phyloP scores from a whole-genome alignment of 2,797 vertebrate species.

The Ctenochaetus hawaiiensis region DNA sequence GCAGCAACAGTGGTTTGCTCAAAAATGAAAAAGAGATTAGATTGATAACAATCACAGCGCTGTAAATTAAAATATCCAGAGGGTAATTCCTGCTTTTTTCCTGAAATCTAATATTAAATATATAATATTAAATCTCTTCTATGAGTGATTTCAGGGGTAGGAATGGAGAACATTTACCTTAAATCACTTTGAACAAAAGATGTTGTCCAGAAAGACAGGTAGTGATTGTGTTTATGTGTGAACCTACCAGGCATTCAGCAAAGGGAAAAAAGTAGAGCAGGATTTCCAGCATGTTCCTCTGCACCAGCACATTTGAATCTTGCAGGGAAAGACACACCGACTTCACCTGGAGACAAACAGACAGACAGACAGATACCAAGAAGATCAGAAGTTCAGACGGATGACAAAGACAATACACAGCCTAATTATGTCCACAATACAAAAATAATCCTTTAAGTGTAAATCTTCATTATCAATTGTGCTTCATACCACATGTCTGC shows the following conservation, averaged over 20 bases:
- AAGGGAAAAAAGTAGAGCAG: conserved; percentile 96
- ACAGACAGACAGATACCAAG: conserved; percentile 22
- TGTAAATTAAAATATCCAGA: background rate
- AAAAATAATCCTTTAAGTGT: background rate
- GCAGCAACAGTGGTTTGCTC: background rate
- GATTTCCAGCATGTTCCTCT: conserved; percentile 96
- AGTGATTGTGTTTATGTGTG: background rate
- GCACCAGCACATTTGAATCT: conserved; percentile 97
- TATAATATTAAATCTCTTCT: background rate
- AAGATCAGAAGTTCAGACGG: background rate
- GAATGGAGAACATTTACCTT: background rate
- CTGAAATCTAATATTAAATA: no score
- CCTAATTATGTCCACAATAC: background rate
- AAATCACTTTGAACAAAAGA: background rate
- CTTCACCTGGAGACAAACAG: conserved; percentile 85
- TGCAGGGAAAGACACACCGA: conserved; percentile 91
- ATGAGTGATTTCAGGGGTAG: background rate
- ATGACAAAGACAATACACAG: no score
- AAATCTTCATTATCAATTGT: background rate
- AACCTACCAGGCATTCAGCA: conserved; percentile 90
- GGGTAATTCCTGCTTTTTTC: background rate
- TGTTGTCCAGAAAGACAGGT: conserved; percentile 5
- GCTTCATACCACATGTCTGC: background rate
- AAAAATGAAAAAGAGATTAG: background rate
- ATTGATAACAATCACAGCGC: background rate